Percentiles rank a stretch among this genome's conserved stretches.
phyloP scores from a whole-genome alignment of 64 coral and sea anemone species.

The Stylophora pistillata region DNA sequence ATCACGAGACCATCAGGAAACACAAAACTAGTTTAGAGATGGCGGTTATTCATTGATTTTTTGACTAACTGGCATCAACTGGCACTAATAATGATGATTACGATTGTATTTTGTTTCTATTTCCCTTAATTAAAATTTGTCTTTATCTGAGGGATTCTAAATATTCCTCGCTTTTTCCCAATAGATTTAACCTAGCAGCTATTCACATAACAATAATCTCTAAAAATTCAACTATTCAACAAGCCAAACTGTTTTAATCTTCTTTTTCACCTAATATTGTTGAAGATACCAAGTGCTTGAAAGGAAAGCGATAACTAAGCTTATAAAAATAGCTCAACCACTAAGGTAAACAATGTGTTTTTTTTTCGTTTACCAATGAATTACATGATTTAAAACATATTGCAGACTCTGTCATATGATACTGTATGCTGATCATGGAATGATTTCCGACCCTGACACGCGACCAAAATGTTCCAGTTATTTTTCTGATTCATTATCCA shows the following conservation, averaged over 20 bases:
- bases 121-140: no score
- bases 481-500: not conserved
- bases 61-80: no score
- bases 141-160: no score
- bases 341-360: slow-evolving; percentile 9
- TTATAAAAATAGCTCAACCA: slow-evolving; percentile 2
- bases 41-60: no score
- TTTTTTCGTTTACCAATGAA: not conserved
- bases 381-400: not conserved
- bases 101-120: no score
- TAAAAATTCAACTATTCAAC: no score
- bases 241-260: not conserved
- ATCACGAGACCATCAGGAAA: not conserved
- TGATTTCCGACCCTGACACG: not conserved
- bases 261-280: not conserved
- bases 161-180: no score
- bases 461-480: not conserved
- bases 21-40: not conserved
- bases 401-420: no score
- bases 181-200: no score
- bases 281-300: slow-evolving; percentile 1
- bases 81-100: no score
- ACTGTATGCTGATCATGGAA: not conserved
- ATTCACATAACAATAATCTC: no score
- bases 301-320: not conserved